Conservation (phyloP, 2,797 vertebrate species). For the Eulemur mongoz region DNA sequence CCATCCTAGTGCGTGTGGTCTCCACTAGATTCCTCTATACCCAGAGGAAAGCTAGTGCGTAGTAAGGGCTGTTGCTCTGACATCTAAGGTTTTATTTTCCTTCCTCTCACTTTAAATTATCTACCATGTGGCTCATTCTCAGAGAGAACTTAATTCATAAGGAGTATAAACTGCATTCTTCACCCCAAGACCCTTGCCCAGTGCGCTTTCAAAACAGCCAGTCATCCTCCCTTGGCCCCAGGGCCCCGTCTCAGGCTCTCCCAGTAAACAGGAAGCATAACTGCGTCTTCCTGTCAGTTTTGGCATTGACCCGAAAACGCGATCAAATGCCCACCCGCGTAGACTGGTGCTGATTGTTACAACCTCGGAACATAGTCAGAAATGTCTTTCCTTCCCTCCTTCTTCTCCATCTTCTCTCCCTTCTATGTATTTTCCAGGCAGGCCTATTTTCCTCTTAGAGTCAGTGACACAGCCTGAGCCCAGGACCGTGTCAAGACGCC, state of each 20-base stretch:
- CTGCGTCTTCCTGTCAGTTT: background rate
- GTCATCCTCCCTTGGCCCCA: background rate
- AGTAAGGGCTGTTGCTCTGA: background rate
- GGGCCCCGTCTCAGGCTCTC: no score
- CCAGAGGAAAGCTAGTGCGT: background rate
- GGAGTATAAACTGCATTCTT: background rate
- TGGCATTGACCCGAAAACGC: background rate
- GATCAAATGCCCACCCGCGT: background rate
- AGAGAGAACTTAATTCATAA: background rate
- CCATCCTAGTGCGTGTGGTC: fast-evolving
- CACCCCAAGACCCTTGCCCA: background rate
- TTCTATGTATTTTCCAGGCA: background rate
- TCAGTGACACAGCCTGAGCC: background rate
- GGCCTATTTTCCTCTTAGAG: background rate
- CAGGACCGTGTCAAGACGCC: background rate
- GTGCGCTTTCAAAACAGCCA: background rate
- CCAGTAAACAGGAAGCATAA: no score
- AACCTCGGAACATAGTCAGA: background rate
- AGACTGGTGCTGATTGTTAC: background rate
- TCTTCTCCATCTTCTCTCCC: background rate
- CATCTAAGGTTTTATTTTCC: background rate
- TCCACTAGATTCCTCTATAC: background rate
- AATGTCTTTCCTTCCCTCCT: background rate
- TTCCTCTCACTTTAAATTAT: background rate
- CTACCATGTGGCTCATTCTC: fast-evolving